phyloP scores from a whole-genome alignment of 2,888 invertebrate species.

The Tupiocoris notatus region DNA sequence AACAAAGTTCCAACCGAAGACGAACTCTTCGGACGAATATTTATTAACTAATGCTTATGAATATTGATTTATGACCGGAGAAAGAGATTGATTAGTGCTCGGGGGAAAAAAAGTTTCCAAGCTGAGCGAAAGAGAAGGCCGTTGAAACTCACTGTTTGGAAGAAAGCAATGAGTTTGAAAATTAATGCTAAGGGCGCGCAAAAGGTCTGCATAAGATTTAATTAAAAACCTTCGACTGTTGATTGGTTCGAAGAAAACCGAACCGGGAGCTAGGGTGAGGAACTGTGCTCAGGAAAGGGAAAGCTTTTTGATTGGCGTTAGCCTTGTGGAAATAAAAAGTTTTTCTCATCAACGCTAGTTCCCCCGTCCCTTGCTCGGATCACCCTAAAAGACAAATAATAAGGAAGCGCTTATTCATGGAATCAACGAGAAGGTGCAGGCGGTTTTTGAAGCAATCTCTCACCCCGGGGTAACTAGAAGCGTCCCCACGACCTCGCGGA shows the following conservation, averaged over 20 bases:
- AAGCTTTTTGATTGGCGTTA: slow-evolving; percentile 38
- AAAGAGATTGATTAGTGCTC: slow-evolving; percentile 14
- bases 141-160: slow-evolving; percentile 34
- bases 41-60: slow-evolving; percentile 33
- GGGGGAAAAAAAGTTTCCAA: background rate
- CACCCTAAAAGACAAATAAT: slow-evolving; percentile 36
- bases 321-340: slow-evolving; percentile 38
- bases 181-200: slow-evolving; percentile 21
- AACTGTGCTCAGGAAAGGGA: background rate
- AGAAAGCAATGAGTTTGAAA: slow-evolving; percentile 37
- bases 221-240: slow-evolving; percentile 28
- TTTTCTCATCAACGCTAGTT: slow-evolving; percentile 42
- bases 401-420: slow-evolving; percentile 42
- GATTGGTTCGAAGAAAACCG: slow-evolving; percentile 16
- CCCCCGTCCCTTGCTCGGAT: slow-evolving; percentile 1
- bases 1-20: too few species aligned
- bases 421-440: slow-evolving; percentile 6
- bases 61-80: slow-evolving; percentile 25
- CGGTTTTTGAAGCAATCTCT: slow-evolving; percentile 1
- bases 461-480: background rate
- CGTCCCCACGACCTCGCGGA: slow-evolving; percentile 19
- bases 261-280: background rate
- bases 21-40: slow-evolving; percentile 19
- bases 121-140: background rate
- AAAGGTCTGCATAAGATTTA: slow-evolving; percentile 35